Conservation (phyloP, 2,888 invertebrate genomes). For the Branchellion lobata region DNA sequence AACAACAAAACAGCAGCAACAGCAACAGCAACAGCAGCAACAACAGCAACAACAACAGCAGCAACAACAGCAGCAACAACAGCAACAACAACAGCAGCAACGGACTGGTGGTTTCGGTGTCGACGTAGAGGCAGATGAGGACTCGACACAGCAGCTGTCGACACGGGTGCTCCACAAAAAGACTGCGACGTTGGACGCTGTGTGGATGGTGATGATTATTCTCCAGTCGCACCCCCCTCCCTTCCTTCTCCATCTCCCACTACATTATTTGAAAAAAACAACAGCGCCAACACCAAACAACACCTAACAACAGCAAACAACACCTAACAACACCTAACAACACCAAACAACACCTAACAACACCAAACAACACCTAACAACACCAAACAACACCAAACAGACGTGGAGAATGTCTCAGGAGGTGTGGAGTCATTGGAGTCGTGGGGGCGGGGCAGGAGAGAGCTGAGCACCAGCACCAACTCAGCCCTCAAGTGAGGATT, state of each 20-base stretch:
- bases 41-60: not conserved
- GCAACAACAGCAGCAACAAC: not conserved
- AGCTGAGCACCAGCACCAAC: conserved; percentile 83
- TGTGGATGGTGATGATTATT: too few relatives aligned
- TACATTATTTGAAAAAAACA: too few relatives aligned
- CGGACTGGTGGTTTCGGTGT: conserved; percentile 1
- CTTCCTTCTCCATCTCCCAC: too few relatives aligned
- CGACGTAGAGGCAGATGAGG: not conserved
- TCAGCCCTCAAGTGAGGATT: conserved; percentile 90
- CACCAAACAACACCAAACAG: not conserved
- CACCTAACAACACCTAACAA: not conserved
- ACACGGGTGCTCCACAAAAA: not conserved
- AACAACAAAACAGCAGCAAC: too few relatives aligned
- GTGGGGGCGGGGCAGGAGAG: conserved; percentile 71
- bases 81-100: not conserved
- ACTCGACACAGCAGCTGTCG: not conserved
- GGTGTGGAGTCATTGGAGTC: not conserved
- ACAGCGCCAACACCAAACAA: too few relatives aligned
- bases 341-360: conserved; percentile 11
- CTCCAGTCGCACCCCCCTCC: too few relatives aligned
- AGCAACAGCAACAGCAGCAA: conserved; percentile 5
- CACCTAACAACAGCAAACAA: conserved; percentile 7
- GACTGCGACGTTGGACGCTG: not conserved
- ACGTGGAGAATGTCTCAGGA: not conserved
- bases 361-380: not conserved